Evolutionary conservation across 2,888 invertebrate species (phyloP), one percentile per base, ranked within the genome.

Genomic region (Prosopocoilus inquinatus): DNA sequence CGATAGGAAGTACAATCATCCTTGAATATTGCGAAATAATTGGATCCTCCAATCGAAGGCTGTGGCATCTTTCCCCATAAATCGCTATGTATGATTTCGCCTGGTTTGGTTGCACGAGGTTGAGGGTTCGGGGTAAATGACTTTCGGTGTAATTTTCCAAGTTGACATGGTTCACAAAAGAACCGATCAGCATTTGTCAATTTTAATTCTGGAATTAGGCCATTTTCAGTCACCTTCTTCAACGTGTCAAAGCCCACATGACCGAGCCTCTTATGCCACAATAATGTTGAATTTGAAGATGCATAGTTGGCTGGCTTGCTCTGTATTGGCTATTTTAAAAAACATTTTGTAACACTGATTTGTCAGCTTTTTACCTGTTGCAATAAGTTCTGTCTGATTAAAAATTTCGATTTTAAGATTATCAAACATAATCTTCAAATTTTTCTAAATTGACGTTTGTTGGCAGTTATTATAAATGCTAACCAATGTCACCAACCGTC

Each of bases 211-310:
- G 41, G 50, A 15, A 63, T 50, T 7, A 55, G 32, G 2, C 34
- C 56, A 13, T 58, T 65, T 2, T 60, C 50, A 1, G 59, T 50
- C 57, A 64, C 57, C 7, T 63, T 55, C 3, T 51, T 51, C 1
- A 64, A 39, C 9, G 60, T 54, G 2, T 56, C 58, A 3, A 48
- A 55, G 11, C 55, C 56, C 3, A 64, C 60, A 43, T 64, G 63
- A 2, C 63, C 63, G 3, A 63, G 33, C 7, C 62, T 50, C 41
- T 64, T 61, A 47, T 64, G 61, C 60, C 59, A 63, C 36, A 55
- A 20, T 32, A 35, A 34, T 13, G 15, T 35, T 38, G 35, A 47
- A 13, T 51, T 38, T 33, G 34, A 34, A 8, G 34, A 34, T 8
- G 34, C 34, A 9, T 8, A 7, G 9, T 34, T n/a, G n/a, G n/a